phyloP scores from a whole-genome alignment of 2,888 invertebrate species.

The Belgica antarctica region DNA sequence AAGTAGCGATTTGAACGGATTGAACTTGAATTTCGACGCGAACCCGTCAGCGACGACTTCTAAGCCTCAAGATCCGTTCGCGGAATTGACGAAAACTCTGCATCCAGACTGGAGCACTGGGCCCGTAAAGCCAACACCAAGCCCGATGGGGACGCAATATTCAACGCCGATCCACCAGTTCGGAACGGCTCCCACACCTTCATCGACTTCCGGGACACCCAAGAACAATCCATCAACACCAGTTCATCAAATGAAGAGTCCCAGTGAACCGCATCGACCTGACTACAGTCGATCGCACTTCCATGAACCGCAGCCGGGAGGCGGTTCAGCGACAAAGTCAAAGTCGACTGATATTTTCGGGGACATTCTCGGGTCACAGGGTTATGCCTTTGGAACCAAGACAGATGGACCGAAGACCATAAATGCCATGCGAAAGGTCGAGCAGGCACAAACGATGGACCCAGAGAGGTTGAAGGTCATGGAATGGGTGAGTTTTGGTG shows the following conservation, averaged over 20 bases:
- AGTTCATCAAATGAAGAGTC: constrained; percentile 46
- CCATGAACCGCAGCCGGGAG: constrained; percentile 56
- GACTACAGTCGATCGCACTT: constrained; percentile 72
- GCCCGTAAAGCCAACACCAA: constrained; percentile 50
- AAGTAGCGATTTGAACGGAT: constrained; percentile 48
- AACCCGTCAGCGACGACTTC: constrained; percentile 41
- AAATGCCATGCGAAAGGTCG: constrained; percentile 88
- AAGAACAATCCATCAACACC: constrained; percentile 52
- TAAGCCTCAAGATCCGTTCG: constrained; percentile 65
- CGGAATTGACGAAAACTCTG: constrained; percentile 62
- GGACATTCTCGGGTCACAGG: constrained; percentile 85
- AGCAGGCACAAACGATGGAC: constrained; percentile 83
- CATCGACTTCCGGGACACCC: constrained; percentile 55
- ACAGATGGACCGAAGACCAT: constrained; percentile 80
- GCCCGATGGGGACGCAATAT: constrained; percentile 53
- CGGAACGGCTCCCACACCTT: constrained; percentile 45
- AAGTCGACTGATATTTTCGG: constrained; percentile 72
- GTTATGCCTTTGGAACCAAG: constrained; percentile 77
- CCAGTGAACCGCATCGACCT: constrained; percentile 48
- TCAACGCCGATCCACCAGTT: constrained; percentile 54
- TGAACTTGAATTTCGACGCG: constrained; percentile 24
- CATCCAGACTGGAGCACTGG: constrained; percentile 52
- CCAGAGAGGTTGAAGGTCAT: constrained; percentile 81
- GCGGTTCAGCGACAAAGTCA: constrained; percentile 44
- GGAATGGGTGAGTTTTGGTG: constrained; percentile 65